Base-by-base conservation (phyloP, 92 coral and sea anemone species). In the Siderastrea radians region DNA sequence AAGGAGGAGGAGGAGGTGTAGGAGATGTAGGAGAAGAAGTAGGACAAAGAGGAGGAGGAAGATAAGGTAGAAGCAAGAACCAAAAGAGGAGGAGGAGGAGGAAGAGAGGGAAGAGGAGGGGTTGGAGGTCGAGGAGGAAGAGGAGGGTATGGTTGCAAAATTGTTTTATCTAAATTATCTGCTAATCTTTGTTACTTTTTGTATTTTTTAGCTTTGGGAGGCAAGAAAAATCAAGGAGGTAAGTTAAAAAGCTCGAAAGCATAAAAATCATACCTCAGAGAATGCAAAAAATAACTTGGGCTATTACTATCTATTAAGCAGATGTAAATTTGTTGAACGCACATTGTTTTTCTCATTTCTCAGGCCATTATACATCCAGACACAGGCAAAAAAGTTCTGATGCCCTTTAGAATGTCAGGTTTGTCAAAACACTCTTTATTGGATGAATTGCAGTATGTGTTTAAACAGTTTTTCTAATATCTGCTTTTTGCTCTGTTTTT, bases 351-450 rank as follows among this genome's bases (percentile, higher is more conserved):
- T 48, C 9, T 74, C 55, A 67, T 26, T 77, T 88, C 65, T 4
- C 83, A 97, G 99, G 99, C 99, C 59, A 92, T 95, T 12, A 86
- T 97, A 49, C 99, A 97, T 71, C 99, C 99, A 1, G 99, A 97
- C 51, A 97, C 99, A 59, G 93, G 92, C 16, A 85, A 93, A 49
- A 97, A 92, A 78, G 91, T 97, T 53, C 80, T 97, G 43, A 95
- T 97, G 99, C 99, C 99, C 53, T 97, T 97, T 68, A 85, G 99
- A 77, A 97, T 97, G 99, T 93, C 99, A 92, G 99, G 98, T 95
- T 11, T 11, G 78, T 77, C 10, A 26, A 26, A 26, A 53, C 45
- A 58, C 38, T 26, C 63, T 58, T 58, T 58, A 58, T 8, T 58
- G 15, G 9, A 58, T 15, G 38, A 26, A 26, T 26, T 26, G 38